Base-by-base conservation (phyloP, 2,888 invertebrate genomes). In the Eristalis intricaria region DNA sequence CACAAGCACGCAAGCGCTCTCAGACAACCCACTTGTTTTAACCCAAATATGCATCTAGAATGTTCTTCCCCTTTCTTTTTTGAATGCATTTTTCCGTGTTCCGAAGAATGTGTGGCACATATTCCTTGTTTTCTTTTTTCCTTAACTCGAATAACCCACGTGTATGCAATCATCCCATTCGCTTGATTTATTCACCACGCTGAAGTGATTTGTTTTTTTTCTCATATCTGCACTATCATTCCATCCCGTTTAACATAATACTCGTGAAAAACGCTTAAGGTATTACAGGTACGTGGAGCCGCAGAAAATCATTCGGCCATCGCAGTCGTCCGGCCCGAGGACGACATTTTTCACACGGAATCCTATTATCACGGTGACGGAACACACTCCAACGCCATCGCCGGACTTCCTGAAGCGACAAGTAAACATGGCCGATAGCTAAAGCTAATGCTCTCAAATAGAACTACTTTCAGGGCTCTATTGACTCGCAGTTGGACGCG, bases 311-410 rank as follows among this genome's bases (percentile, higher is more conserved):
- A 90, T 91, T 1, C 90, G 92, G 22, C 90, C 92, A 35, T 92
- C 93, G n/a, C 92, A 91, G 77, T 90, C 92, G 0, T 90, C 92
- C 0, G 91, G 92, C 3, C 92, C 91, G 1, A 91, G 92, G n/a
- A 90, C 92, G 40, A 90, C 92, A 40, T 93, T 93, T 90, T 96
- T 96, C 89, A 96, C 96, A 84, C 96, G 97, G 75, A 98, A 98
- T 93, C 99, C 99, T 0, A 99, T 99, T 74, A 99, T 99, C 81
- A 99, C 98, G 0, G 98, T 99, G 10, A 99, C 99, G 0, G 98
- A 99, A 91, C 98, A 99, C 91, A 98, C 98, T 0, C 98, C 98
- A 0, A 96, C 97, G 4, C 97, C 98, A 0, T 98, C 98, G 0
- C 98, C 98, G 0, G 98, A 98, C 92, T 97, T 96, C 91, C 94